These are phyloP conservation scores for Sturnira hondurensis DNA, from an alignment of 2,113 vertebrate species.

Conservation along the genomic window DNA sequence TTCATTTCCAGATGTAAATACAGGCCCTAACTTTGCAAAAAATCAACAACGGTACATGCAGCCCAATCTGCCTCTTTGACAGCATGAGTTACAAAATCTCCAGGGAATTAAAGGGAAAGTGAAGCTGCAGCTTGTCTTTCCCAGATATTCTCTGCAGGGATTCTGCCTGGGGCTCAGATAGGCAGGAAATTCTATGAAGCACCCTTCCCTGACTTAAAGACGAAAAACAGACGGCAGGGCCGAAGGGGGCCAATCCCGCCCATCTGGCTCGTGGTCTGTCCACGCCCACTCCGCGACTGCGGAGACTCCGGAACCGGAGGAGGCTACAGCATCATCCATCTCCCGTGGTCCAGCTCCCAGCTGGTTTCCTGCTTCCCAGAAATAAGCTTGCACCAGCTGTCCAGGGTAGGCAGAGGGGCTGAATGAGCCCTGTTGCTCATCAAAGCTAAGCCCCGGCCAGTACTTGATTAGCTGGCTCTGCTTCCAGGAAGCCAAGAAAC, in stretches of 20 bases:
- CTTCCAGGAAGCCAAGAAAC: neutral
- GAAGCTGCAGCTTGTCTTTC: neutral
- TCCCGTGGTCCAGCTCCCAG: neutral
- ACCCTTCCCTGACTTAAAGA: neutral
- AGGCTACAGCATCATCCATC: rapidly evolving
- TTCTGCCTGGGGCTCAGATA: neutral
- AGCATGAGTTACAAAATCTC: neutral
- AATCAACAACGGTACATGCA: neutral
- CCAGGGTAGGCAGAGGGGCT: neutral
- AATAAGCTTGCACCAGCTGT: neutral
- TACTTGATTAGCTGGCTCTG: neutral
- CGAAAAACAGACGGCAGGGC: neutral
- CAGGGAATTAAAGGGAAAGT: neutral
- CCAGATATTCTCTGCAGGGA: neutral
- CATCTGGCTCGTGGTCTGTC: neutral
- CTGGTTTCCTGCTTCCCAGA: neutral
- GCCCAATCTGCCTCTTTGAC: neutral
- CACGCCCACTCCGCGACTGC: neutral
- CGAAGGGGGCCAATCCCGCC: neutral
- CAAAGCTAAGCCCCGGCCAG: neutral
- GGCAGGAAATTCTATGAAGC: neutral
- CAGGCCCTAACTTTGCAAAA: neutral
- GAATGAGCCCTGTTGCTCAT: neutral
- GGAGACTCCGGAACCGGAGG: neutral
- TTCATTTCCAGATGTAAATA: neutral